Evolutionary conservation across 2,888 invertebrate species (phyloP), one percentile per base, ranked within the genome.

Genomic region (Agonopterix subpropinquella): DNA sequence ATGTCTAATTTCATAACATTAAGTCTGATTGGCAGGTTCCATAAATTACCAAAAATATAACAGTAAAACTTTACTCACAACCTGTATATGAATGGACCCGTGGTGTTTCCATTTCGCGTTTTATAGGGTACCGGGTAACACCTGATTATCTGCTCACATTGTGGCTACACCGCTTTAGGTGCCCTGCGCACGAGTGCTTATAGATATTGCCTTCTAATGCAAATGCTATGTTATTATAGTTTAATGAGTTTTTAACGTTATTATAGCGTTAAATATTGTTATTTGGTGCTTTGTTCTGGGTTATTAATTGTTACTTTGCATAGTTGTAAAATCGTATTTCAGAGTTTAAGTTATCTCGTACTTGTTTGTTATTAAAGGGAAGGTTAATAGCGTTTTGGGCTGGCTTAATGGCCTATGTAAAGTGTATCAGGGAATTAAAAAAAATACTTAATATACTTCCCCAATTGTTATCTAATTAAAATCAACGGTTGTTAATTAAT

Each of bases 41-140:
- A 13, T 13, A 13, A 2, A 13, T 28, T 28, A 4, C 28, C 28
- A 28, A 28, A 5, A 28, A 28, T 28, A 7, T 28, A 28, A 28
- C 28, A 28, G 13, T 13, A 13, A 13, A 13, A 13, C 13, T 13
- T 13, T 7, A 28, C 28, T 4, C 28, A 28, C 73, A 64, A 5
- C 64, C 72, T 70, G 62, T 77, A 67, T 48, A 48, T 18, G n/a
- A 53, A 51, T 44, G 52, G 67, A 72, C 67, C 75, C 67, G 69
- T 69, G 65, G 67, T 64, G 77, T 76, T 80, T 77, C 75, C 67
- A 75, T 79, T 75, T 69, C 73, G 54, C 72, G 70, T 74, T 81
- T 73, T 83, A 80, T 82, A 82, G 86, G 84, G 82, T 78, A 85
- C 74, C 61, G 66, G 82, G 86, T 80, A 86, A 83, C 84, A 82